Percentiles rank a stretch among this genome's conserved stretches.
These are phyloP conservation scores for Diplogasteroides magnus DNA, from an alignment of 1,140 invertebrate species.

Conservation along the genomic window DNA sequence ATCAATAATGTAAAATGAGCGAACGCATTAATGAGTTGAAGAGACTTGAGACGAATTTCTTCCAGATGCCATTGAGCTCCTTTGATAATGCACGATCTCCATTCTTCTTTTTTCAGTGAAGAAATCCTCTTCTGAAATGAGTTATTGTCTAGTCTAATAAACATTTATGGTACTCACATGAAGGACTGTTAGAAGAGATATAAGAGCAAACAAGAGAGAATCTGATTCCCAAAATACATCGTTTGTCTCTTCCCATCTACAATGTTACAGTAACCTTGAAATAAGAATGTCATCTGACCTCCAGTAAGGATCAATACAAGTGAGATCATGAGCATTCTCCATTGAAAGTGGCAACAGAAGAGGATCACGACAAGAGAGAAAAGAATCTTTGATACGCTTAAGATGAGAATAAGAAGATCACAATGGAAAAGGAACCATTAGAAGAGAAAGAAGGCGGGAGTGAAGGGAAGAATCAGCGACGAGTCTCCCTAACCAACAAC, in stretches of 20 bases:
- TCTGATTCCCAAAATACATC: background rate
- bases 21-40: too few species aligned
- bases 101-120: background rate
- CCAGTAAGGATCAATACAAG: background rate
- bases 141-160: background rate
- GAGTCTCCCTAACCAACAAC: background rate
- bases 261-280: background rate
- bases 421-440: too few species aligned
- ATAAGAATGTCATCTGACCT: background rate
- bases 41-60: background rate
- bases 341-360: background rate
- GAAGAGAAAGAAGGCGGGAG: too few species aligned
- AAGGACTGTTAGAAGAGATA: background rate
- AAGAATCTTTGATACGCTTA: background rate
- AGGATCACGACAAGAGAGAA: background rate
- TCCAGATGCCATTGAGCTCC: background rate
- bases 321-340: background rate
- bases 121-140: background rate
- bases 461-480: background rate
- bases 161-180: background rate
- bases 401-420: background rate
- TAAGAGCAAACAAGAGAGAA: background rate
- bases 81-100: background rate
- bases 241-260: background rate
- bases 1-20: too few species aligned